A percentile compares a stretch with the other conserved stretches of the same genome.
These are phyloP conservation scores for Haliclona indistincta DNA, from an alignment of 37 sponge, comb jelly and placozoan species.

Conservation along the genomic window DNA sequence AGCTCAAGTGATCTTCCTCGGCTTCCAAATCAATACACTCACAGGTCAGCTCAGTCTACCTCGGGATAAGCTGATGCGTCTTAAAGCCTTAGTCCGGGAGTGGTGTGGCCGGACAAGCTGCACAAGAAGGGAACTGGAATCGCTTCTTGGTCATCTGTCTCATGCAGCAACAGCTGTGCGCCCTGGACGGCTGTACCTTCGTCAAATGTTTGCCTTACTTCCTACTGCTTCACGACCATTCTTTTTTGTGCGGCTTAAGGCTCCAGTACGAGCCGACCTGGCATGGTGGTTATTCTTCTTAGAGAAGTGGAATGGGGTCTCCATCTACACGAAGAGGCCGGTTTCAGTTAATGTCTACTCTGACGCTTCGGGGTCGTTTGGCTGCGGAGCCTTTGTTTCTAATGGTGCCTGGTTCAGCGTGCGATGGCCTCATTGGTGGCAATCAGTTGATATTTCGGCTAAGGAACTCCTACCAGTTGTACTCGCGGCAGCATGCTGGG, in stretches of 20 bases:
- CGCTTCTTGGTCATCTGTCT: background rate
- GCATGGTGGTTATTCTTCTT: background rate
- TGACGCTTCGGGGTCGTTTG: constrained; percentile 13
- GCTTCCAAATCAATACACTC: background rate
- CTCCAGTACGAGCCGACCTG: background rate
- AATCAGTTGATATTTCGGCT: background rate
- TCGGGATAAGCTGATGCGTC: background rate
- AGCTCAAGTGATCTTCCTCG: background rate
- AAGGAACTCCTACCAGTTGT: background rate
- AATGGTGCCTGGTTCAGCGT: background rate
- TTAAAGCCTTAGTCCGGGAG: background rate
- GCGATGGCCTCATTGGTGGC: background rate
- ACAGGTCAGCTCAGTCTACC: background rate
- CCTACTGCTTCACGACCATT: background rate
- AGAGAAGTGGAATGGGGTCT: background rate
- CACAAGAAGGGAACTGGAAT: background rate
- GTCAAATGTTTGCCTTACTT: background rate
- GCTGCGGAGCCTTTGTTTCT: constrained; percentile 11
- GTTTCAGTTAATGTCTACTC: background rate
- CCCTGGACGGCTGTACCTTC: background rate
- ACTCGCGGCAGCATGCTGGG: background rate
- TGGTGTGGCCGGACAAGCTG: background rate
- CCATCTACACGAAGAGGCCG: background rate
- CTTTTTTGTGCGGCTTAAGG: background rate
- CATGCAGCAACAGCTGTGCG: background rate